Evolutionary conservation across 2,888 invertebrate genomes (phyloP).

Genomic region (Drosophila meridiana): DNA sequence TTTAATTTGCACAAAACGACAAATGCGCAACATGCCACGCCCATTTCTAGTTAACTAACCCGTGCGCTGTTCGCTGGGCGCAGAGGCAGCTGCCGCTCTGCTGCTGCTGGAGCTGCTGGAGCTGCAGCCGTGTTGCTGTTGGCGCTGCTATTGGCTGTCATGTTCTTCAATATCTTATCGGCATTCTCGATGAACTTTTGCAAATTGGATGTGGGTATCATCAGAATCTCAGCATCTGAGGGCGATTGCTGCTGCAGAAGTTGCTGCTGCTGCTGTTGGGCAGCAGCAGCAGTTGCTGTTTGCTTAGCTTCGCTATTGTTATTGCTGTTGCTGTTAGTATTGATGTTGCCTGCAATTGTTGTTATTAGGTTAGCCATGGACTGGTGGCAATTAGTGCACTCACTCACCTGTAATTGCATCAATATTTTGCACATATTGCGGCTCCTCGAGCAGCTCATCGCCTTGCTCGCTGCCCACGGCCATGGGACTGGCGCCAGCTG

Average conservation of each 20-base stretch:
- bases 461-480: slow-evolving; percentile 53
- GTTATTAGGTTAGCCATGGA: slow-evolving; percentile 6
- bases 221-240: slow-evolving; percentile 79
- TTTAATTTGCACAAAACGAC: slow-evolving; percentile 23
- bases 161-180: slow-evolving; percentile 83
- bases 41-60: slow-evolving; percentile 42
- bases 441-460: slow-evolving; percentile 73
- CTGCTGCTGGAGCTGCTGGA: slow-evolving; percentile 25
- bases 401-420: slow-evolving; percentile 77
- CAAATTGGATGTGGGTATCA: slow-evolving; percentile 83
- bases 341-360: slow-evolving; percentile 72
- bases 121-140: slow-evolving; percentile 18
- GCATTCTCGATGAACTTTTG: slow-evolving; percentile 83
- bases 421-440: slow-evolving; percentile 75
- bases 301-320: slow-evolving; percentile 63
- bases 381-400: slow-evolving; percentile 19
- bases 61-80: slow-evolving; percentile 58
- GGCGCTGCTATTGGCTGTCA: slow-evolving; percentile 67
- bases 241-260: slow-evolving; percentile 54
- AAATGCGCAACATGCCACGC: slow-evolving; percentile 29
- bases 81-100: slow-evolving; percentile 20
- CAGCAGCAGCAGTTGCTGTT: slow-evolving; percentile 32
- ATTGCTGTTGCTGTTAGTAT: slow-evolving; percentile 63
- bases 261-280: slow-evolving; percentile 36
- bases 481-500: slow-evolving; percentile 67